A percentile compares a stretch with the other conserved stretches of the same genome.
phyloP scores from a whole-genome alignment of 2,888 invertebrate genomes.

The Ophraella communa region DNA sequence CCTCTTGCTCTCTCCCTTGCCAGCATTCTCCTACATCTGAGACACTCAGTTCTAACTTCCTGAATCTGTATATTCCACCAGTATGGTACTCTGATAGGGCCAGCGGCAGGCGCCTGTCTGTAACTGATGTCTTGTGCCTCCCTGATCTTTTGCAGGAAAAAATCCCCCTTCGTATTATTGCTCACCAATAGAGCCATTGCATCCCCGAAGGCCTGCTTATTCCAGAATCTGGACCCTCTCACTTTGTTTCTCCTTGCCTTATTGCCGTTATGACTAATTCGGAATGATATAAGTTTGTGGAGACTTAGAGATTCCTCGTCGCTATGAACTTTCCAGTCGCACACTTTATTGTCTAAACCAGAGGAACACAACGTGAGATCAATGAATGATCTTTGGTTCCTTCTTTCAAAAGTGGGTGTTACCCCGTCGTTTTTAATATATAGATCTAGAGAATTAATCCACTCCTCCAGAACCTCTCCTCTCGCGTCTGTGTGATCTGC shows the following conservation, averaged over 20 bases:
- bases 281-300: background rate
- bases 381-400: background rate
- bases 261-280: background rate
- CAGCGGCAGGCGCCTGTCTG: background rate
- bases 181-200: background rate
- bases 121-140: background rate
- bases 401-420: background rate
- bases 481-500: background rate
- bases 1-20: background rate
- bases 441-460: too few species aligned
- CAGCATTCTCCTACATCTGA: background rate
- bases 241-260: background rate
- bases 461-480: too few species aligned
- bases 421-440: background rate
- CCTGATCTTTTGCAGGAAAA: background rate
- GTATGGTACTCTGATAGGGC: background rate
- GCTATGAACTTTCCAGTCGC: background rate
- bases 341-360: background rate
- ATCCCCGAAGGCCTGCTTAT: background rate
- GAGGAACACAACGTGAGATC: background rate
- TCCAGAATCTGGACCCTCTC: background rate
- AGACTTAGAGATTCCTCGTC: background rate
- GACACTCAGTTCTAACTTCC: background rate
- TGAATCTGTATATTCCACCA: constrained; percentile 1
- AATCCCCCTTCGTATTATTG: background rate